Evolutionary conservation across 2,888 invertebrate genomes (phyloP).

Genomic region (Phyllotreta striolata): DNA sequence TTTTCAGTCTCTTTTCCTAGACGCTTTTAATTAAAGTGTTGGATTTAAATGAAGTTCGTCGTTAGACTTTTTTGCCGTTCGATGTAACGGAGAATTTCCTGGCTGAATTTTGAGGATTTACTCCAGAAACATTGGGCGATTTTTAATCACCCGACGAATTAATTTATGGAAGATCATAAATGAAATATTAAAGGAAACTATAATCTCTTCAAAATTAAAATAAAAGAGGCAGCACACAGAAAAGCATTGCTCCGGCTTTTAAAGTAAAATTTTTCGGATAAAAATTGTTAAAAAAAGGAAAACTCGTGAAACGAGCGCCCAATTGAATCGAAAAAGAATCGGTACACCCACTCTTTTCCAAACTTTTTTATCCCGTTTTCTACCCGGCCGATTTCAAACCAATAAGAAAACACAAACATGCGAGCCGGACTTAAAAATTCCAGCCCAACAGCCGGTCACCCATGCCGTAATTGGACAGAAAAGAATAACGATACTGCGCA

Average conservation of each 20-base stretch:
- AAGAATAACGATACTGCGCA: slow-evolving; percentile 43
- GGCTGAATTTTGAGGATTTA: background rate
- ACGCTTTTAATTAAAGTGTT: slow-evolving; percentile 24
- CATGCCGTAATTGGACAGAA: slow-evolving; percentile 48
- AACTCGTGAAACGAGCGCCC: too few species aligned
- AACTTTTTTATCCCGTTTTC: slow-evolving; percentile 17
- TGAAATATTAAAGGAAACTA: too few species aligned
- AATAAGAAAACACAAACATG: slow-evolving; percentile 40
- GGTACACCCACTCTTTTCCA: slow-evolving; percentile 29
- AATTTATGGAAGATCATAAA: too few species aligned
- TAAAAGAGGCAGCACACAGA: too few species aligned
- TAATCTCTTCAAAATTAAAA: too few species aligned
- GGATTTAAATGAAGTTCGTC: slow-evolving; percentile 21
- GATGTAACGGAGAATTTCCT: slow-evolving; percentile 3
- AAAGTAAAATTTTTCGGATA: too few species aligned
- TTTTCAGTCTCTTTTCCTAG: slow-evolving; percentile 22
- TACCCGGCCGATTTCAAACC: slow-evolving; percentile 33
- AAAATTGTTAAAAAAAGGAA: too few species aligned
- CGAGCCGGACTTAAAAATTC: slow-evolving; percentile 35
- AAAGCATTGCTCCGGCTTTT: too few species aligned
- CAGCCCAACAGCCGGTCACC: slow-evolving; percentile 36
- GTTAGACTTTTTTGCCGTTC: slow-evolving; percentile 18
- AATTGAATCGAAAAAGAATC: slow-evolving; percentile 1
- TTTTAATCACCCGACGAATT: too few species aligned
- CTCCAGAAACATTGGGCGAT: background rate